A percentile compares a stretch with the other conserved stretches of the same genome.
These are phyloP conservation scores for Rhynchophorus ferrugineus DNA, from an alignment of 1,140 invertebrate species.

Conservation along the genomic window DNA sequence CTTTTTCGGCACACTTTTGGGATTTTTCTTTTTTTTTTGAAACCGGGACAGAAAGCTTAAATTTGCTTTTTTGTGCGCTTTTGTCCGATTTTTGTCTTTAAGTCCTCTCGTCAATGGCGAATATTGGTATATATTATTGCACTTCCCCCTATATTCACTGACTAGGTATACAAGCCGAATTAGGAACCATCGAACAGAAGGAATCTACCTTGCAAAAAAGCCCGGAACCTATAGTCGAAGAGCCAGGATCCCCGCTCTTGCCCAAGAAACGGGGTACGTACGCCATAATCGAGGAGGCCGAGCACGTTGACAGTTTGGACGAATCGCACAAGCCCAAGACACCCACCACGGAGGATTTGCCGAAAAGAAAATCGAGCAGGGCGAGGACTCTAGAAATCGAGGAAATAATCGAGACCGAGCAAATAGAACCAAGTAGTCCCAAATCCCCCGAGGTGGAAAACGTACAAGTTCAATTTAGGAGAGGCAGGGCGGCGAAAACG, in stretches of 20 bases:
- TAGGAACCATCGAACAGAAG: conserved; percentile 21
- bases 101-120: too few relatives aligned
- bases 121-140: too few relatives aligned
- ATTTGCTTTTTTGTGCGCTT: conserved; percentile 13
- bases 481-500: conserved; percentile 13
- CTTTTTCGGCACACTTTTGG: too few relatives aligned
- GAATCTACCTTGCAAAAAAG: conserved; percentile 18
- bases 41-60: not conserved
- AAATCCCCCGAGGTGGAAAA: conserved; percentile 17
- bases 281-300: conserved; percentile 25
- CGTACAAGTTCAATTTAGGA: conserved; percentile 18
- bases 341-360: conserved; percentile 14
- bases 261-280: conserved; percentile 42
- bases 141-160: conserved; percentile 20
- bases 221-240: conserved; percentile 33
- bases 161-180: conserved; percentile 27
- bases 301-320: conserved; percentile 19
- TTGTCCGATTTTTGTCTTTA: conserved; percentile 8
- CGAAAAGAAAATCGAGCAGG: conserved; percentile 22
- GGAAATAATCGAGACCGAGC: conserved; percentile 16
- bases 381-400: conserved; percentile 30
- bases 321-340: conserved; percentile 11
- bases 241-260: conserved; percentile 29
- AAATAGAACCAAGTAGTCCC: not conserved
- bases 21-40: too few relatives aligned